phyloP scores from a whole-genome alignment of 2,888 invertebrate species.

The Aethes cnicana region DNA sequence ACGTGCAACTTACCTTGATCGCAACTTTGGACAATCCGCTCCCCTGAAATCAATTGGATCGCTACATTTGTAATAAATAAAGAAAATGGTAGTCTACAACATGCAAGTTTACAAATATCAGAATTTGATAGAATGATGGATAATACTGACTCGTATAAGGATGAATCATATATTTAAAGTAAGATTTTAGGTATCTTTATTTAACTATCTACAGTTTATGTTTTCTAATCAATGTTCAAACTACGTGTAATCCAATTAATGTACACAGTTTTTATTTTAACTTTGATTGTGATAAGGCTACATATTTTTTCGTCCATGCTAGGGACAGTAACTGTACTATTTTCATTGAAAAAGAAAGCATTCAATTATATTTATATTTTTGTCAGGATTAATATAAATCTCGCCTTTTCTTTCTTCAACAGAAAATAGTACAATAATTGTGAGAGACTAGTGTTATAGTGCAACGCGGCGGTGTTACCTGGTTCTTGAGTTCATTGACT shows the following conservation, averaged over 20 bases:
- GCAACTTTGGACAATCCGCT: constrained; percentile 69
- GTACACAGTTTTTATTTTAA: neutral
- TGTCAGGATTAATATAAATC: neutral
- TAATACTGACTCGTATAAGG: no score
- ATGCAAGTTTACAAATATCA: constrained; percentile 18
- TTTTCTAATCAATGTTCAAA: no score
- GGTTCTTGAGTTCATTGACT: constrained; percentile 92
- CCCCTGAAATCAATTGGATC: constrained; percentile 73
- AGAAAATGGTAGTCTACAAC: constrained; percentile 13
- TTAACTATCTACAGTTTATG: no score
- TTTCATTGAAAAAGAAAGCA: constrained; percentile 44
- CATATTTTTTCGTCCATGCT: constrained; percentile 69
- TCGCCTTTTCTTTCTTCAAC: neutral
- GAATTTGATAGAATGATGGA: no score
- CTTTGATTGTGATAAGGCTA: constrained; percentile 45
- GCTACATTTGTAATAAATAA: constrained; percentile 49
- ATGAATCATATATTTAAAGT: no score
- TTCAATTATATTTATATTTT: neutral
- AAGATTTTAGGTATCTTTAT: no score
- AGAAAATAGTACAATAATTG: constrained; percentile 23
- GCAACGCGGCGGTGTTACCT: constrained; percentile 58
- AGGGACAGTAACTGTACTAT: constrained; percentile 69
- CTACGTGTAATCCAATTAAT: neutral
- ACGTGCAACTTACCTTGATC: constrained; percentile 72
- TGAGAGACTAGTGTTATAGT: constrained; percentile 17